Evolutionary conservation across 2,113 vertebrate genomes (phyloP), one percentile per base, ranked within the genome.

Genomic region (Rutilus rutilus): DNA sequence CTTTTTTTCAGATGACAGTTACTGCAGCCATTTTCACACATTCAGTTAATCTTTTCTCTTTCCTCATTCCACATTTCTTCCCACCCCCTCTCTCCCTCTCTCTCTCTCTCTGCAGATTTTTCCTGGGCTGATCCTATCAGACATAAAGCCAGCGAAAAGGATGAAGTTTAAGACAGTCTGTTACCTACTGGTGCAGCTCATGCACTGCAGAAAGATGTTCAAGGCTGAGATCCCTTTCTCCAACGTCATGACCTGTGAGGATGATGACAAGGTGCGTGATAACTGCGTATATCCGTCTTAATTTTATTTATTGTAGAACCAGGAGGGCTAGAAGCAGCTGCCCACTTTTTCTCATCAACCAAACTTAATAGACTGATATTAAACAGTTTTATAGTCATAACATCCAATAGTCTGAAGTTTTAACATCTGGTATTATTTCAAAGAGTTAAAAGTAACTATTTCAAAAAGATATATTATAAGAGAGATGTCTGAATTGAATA

Each of bases 121-220:
- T 88, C 96, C 96, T 30, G 96, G 96, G 50, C 90, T 97, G 88
- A 97, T 97, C 87, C 94, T 97, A 5, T 97, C 96, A 0, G 96
- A 97, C 82, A 97, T 97, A 82, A 97, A 97, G 78, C 96, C 96
- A 67, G 96, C 96, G 86, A 97, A 97, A 92, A 93, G 96, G 88
- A 97, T 97, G 96, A 96, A 96, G 91, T 97, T 97, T 91, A 97
- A 97, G 93, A 97, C 96, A 0, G 96, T 97, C 27, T 97, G 96
- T 90, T 97, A 97, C 89, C 91, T 97, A 74, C 93, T 97, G 27
- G 96, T 97, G 36, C 96, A 97, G 91, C 96, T 97, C 45, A 97
- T 97, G 96, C 96, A 97, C 85, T 97, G 96, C 86, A 95, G 96
- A 67, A 96, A 96, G 91, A 97, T 97, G 96, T 97, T 97, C 90